phyloP scores from a whole-genome alignment of 2,797 vertebrate species.

The Choloepus didactylus region DNA sequence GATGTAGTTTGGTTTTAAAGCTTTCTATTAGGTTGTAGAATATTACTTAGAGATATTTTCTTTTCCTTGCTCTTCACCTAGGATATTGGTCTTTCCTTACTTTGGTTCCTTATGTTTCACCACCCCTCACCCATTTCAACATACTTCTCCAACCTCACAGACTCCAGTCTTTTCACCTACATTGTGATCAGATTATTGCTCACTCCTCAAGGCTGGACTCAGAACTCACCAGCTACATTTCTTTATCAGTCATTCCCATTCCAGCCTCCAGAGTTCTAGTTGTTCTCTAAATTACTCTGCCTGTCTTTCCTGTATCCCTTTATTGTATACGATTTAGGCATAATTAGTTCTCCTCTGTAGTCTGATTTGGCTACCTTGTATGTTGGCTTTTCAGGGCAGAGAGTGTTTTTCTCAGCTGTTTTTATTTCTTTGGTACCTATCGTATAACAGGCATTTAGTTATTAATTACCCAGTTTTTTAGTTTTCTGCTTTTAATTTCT shows the following conservation, averaged over 20 bases:
- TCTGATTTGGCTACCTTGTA: not conserved
- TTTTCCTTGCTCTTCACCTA: not conserved
- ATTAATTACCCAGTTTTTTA: conserved; percentile 23
- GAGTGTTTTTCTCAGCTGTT: conserved; percentile 14
- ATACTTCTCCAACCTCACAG: not conserved
- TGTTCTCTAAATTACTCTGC: not conserved
- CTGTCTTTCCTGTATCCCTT: not conserved
- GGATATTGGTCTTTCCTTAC: not conserved
- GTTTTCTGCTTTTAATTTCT: conserved; percentile 60
- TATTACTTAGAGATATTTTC: not conserved
- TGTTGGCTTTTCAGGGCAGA: conserved; percentile 9
- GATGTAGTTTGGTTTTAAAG: not conserved
- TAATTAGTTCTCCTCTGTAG: not conserved
- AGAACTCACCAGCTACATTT: not conserved
- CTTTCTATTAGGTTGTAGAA: not conserved
- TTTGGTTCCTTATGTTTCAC: not conserved
- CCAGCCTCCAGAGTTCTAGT: not conserved
- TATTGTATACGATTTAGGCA: not conserved
- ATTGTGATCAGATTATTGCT: not conserved
- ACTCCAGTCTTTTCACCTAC: not conserved
- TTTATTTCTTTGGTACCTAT: not conserved
- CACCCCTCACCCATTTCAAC: not conserved
- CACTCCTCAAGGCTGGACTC: not conserved
- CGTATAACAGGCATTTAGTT: not conserved
- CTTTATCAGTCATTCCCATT: not conserved